Conservation (phyloP, 2,888 invertebrate genomes). For the Dasypolia templi region DNA sequence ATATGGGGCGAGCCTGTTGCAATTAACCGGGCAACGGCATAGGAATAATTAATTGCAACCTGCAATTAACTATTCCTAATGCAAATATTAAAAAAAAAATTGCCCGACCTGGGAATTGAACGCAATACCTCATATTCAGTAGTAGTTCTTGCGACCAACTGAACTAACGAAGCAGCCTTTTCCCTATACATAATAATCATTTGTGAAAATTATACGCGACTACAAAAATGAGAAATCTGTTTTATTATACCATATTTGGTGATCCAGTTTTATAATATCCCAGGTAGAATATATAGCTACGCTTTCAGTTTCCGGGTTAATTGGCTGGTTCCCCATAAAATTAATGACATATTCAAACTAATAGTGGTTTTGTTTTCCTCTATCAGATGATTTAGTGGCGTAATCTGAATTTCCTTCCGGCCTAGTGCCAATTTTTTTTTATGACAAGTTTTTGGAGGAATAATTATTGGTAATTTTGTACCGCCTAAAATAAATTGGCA, state of each 20-base stretch:
- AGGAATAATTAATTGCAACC: no score
- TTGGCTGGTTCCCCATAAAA: conserved; percentile 49
- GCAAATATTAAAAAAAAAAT: no score
- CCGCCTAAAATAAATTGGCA: neutral
- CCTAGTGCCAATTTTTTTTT: neutral
- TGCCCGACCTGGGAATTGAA: no score
- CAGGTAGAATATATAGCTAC: conserved; percentile 41
- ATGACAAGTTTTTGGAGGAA: neutral
- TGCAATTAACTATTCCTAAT: no score
- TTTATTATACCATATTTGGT: conserved; percentile 21
- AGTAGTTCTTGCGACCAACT: no score
- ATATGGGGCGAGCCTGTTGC: no score
- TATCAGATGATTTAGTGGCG: conserved; percentile 23
- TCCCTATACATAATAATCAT: neutral
- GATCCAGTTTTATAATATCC: conserved; percentile 30
- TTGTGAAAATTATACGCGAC: conserved; percentile 29
- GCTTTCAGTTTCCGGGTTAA: conserved; percentile 44
- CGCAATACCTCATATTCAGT: no score
- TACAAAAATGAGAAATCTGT: conserved; percentile 22
- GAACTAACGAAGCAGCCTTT: neutral
- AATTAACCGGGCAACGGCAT: no score
- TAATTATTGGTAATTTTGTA: neutral
- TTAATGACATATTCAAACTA: conserved; percentile 52
- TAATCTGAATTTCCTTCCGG: conserved; percentile 24
- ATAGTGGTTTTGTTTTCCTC: conserved; percentile 38